These are phyloP conservation scores for Parnassius glacialis DNA, from an alignment of 2,888 invertebrate genomes.

Conservation along the genomic window DNA sequence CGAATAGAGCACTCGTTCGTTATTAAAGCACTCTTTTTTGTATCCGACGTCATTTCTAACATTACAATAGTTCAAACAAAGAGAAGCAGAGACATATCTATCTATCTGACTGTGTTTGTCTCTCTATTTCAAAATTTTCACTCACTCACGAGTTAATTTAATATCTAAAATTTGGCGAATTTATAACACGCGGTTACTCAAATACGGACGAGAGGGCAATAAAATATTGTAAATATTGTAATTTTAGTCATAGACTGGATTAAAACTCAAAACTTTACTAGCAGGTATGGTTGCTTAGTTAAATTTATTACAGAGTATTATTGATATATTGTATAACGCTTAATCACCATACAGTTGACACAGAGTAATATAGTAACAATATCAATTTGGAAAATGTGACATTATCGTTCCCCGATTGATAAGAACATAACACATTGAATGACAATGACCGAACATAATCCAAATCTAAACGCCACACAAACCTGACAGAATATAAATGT, in stretches of 20 bases:
- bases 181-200: not conserved
- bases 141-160: not conserved
- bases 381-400: constrained; percentile 51
- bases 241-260: too few species aligned
- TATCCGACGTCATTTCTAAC: too few species aligned
- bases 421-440: constrained; percentile 64
- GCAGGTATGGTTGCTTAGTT: too few species aligned
- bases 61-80: too few species aligned
- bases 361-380: constrained; percentile 24
- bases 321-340: too few species aligned
- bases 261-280: too few species aligned
- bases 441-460: constrained; percentile 77
- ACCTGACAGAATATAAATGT: constrained; percentile 75
- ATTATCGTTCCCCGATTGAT: constrained; percentile 70
- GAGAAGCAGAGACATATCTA: too few species aligned
- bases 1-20: too few species aligned
- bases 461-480: constrained; percentile 75
- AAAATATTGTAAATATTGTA: not conserved
- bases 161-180: not conserved
- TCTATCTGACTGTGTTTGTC: too few species aligned
- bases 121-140: too few species aligned
- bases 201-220: not conserved
- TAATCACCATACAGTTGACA: not conserved
- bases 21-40: too few species aligned
- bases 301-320: too few species aligned